These are phyloP conservation scores for Campylorhamphus procurvoides DNA, from an alignment of 2,113 vertebrate species.

Conservation along the genomic window DNA sequence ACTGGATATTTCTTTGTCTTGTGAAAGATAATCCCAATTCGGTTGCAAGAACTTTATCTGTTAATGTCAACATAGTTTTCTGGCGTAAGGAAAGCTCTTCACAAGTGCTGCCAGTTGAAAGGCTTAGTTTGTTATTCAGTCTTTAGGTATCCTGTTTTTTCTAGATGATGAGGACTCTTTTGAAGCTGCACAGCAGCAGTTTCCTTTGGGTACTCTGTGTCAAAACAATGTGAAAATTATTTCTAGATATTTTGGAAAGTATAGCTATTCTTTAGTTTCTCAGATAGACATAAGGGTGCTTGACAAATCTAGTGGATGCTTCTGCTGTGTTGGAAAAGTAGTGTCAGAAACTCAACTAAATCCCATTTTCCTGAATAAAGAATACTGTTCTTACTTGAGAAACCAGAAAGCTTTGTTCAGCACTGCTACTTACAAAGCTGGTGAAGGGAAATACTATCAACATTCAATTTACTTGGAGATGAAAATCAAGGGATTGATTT, in stretches of 20 bases:
- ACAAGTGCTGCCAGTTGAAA: background rate
- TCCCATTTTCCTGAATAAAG: background rate
- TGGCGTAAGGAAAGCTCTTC: background rate
- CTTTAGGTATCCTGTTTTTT: background rate
- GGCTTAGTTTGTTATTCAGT: background rate
- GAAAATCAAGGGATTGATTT: background rate
- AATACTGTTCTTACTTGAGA: background rate
- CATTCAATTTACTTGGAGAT: background rate
- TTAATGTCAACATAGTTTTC: background rate
- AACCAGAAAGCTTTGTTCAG: background rate
- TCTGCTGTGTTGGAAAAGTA: background rate
- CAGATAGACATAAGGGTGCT: accelerated
- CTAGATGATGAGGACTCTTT: background rate
- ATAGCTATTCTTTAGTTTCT: background rate
- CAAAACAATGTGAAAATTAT: background rate
- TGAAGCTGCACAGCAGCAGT: background rate
- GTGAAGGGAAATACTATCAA: background rate
- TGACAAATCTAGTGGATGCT: background rate
- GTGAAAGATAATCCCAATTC: background rate
- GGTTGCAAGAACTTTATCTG: background rate
- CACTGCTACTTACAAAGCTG: background rate
- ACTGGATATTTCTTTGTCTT: background rate
- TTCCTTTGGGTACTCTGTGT: background rate
- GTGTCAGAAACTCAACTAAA: background rate
- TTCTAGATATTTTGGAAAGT: background rate